Conservation (phyloP, 2,888 invertebrate species). For the Acrobasis repandana region DNA sequence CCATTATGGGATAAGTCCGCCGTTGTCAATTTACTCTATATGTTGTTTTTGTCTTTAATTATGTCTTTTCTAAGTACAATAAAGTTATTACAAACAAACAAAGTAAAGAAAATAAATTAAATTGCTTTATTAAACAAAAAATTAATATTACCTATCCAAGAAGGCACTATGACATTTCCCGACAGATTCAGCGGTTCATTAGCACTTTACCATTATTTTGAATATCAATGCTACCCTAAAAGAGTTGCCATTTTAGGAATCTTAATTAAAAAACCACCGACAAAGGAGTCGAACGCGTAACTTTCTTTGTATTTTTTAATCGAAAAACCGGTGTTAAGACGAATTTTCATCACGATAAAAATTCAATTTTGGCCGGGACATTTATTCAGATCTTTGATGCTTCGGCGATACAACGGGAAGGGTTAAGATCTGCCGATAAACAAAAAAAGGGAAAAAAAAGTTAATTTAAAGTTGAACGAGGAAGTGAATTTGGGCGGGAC, state of each 20-base stretch:
- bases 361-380: constrained; percentile 73
- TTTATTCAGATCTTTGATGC: constrained; percentile 71
- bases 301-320: constrained; percentile 46
- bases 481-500: constrained; percentile 53
- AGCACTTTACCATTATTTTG: constrained; percentile 13
- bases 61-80: no score
- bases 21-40: no score
- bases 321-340: constrained; percentile 49
- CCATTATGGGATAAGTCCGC: no score
- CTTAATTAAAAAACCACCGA: constrained; percentile 16
- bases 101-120: no score
- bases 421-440: constrained; percentile 79
- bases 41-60: no score
- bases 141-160: no score
- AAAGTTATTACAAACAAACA: no score
- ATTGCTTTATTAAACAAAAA: not conserved
- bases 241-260: not conserved
- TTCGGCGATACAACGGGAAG: constrained; percentile 69
- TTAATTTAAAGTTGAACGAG: constrained; percentile 76
- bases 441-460: constrained; percentile 69
- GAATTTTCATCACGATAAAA: constrained; percentile 77
- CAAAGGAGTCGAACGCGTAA: constrained; percentile 22
- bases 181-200: constrained; percentile 2
- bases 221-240: constrained; percentile 13
- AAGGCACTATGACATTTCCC: not conserved